phyloP scores from a whole-genome alignment of 2,113 vertebrate genomes.

The Melanocharis versteri region DNA sequence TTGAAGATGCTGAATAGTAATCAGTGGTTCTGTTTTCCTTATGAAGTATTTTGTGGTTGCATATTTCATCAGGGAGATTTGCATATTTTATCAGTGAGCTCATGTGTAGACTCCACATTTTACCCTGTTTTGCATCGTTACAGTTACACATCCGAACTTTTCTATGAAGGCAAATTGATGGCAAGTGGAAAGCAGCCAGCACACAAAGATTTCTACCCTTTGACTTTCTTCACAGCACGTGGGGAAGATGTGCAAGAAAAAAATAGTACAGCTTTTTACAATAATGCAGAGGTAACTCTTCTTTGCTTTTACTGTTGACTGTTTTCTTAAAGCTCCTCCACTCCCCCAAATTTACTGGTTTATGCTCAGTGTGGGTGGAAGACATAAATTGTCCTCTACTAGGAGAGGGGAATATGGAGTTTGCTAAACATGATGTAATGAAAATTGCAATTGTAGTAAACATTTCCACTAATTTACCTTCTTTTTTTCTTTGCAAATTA shows the following conservation, averaged over 20 bases:
- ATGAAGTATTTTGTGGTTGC: slow-evolving; percentile 11
- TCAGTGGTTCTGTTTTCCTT: slow-evolving; percentile 21
- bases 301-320: background rate
- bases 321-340: background rate
- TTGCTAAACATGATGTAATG: background rate
- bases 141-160: slow-evolving; percentile 98
- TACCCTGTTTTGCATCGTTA: slow-evolving; percentile 43
- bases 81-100: background rate
- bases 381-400: background rate
- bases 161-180: slow-evolving; percentile 98
- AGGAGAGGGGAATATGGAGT: background rate
- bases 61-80: slow-evolving; percentile 31
- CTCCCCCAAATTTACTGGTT: background rate
- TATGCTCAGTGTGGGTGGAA: background rate
- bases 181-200: slow-evolving; percentile 97
- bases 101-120: background rate
- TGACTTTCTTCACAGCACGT: slow-evolving; percentile 97
- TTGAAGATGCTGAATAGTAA: background rate
- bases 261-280: slow-evolving; percentile 99
- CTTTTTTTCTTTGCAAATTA: background rate
- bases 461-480: background rate
- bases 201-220: slow-evolving; percentile 97
- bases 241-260: slow-evolving; percentile 99
- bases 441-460: slow-evolving; percentile 14
- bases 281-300: slow-evolving; percentile 91